These are phyloP conservation scores for Drosophila repletoides DNA, from an alignment of 1,140 invertebrate genomes.

Conservation along the genomic window DNA sequence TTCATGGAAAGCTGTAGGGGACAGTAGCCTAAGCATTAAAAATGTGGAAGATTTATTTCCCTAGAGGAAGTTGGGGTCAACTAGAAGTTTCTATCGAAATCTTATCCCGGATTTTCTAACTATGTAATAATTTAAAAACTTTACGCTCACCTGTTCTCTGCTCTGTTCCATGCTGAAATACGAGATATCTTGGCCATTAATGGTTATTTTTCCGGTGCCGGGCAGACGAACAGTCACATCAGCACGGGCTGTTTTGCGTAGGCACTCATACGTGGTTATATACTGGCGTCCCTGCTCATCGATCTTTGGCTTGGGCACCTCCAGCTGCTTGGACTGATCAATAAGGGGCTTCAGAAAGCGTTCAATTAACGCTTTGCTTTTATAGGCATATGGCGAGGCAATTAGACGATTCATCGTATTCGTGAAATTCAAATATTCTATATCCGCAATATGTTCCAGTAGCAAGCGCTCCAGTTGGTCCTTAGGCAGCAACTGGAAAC, in stretches of 20 bases:
- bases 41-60: too few relatives aligned
- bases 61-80: too few relatives aligned
- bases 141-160: slow-evolving; percentile 88
- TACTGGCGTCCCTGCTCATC: slow-evolving; percentile 87
- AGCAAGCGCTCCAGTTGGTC: slow-evolving; percentile 86
- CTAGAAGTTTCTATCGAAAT: too few relatives aligned
- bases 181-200: slow-evolving; percentile 91
- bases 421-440: slow-evolving; percentile 90
- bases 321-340: slow-evolving; percentile 83
- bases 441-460: slow-evolving; percentile 88
- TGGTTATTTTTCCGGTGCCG: slow-evolving; percentile 91
- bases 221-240: slow-evolving; percentile 87
- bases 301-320: slow-evolving; percentile 86
- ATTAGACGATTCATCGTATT: slow-evolving; percentile 88
- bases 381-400: slow-evolving; percentile 88
- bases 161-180: slow-evolving; percentile 88
- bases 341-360: slow-evolving; percentile 86
- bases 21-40: too few relatives aligned
- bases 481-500: slow-evolving; percentile 88
- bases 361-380: slow-evolving; percentile 88
- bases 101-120: too few relatives aligned
- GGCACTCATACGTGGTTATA: slow-evolving; percentile 87
- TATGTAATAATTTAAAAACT: background rate
- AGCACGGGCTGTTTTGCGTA: slow-evolving; percentile 88
- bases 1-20: too few relatives aligned